Percentiles rank a stretch among this genome's conserved stretches.
These are phyloP conservation scores for Lindbergichthys nudifrons DNA, from an alignment of 2,797 vertebrate genomes.

Conservation along the genomic window DNA sequence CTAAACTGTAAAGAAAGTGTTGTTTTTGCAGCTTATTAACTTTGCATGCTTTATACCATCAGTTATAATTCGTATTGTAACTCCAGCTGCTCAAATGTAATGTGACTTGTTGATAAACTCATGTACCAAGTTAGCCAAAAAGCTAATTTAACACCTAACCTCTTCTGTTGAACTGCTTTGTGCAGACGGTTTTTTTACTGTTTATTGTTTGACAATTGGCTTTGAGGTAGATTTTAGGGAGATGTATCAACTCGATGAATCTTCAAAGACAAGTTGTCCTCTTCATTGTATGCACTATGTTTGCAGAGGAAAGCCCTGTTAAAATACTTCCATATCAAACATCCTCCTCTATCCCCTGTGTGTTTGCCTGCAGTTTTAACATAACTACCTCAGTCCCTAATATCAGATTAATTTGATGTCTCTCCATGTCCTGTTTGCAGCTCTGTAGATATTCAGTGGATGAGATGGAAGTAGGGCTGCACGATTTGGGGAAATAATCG, in stretches of 20 bases:
- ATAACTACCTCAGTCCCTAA: neutral
- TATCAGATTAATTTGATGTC: neutral
- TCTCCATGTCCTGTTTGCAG: conserved; percentile 20
- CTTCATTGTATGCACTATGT: neutral
- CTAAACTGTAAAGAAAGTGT: neutral
- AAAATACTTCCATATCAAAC: neutral
- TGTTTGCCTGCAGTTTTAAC: neutral
- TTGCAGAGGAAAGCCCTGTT: too few species aligned
- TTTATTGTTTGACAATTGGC: neutral
- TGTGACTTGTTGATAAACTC: neutral
- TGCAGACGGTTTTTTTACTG: neutral
- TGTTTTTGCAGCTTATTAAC: neutral
- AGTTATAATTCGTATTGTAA: neutral
- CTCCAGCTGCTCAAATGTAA: neutral
- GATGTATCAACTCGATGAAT: neutral
- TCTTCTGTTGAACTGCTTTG: neutral
- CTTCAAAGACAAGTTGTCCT: neutral
- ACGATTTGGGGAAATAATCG: too few species aligned
- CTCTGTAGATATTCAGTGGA: conserved; percentile 6
- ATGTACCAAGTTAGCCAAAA: conserved; percentile 1
- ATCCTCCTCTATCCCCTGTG: neutral
- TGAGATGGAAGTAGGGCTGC: too few species aligned
- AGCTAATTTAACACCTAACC: neutral
- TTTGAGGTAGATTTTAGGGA: too few species aligned
- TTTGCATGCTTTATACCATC: neutral